Percentiles rank a stretch among this genome's conserved stretches.
Conservation (phyloP, 2,888 invertebrate genomes). For the Cyrtodaria siliqua region DNA sequence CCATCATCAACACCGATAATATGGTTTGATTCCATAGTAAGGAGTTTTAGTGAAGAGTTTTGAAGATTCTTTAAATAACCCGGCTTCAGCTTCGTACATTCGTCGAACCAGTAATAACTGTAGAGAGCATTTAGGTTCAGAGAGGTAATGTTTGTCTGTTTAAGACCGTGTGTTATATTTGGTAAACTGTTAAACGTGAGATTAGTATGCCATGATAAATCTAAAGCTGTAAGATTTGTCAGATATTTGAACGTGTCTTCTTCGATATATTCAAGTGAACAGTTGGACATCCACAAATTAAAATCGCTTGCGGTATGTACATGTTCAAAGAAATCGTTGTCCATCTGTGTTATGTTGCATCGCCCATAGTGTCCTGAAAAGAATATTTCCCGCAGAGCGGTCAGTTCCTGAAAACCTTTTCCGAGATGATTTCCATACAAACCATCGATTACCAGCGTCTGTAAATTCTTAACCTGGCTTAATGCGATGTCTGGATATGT, state of each 20-base stretch:
- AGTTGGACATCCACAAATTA: constrained; percentile 14
- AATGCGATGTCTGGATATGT: constrained; percentile 3
- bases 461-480: not conserved
- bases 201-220: constrained; percentile 14
- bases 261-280: constrained; percentile 8
- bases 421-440: not conserved
- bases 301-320: not conserved
- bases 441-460: constrained; percentile 26
- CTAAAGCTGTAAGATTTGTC: constrained; percentile 11
- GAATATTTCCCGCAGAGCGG: constrained; percentile 7
- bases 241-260: constrained; percentile 2
- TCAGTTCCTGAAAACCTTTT: not conserved
- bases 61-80: not conserved
- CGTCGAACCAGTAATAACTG: not conserved
- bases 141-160: not conserved
- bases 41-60: not conserved
- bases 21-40: not conserved
- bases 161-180: constrained; percentile 22
- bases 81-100: not conserved
- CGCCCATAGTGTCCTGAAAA: constrained; percentile 21
- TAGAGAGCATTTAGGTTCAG: constrained; percentile 17
- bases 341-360: constrained; percentile 5
- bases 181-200: constrained; percentile 2
- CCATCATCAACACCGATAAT: not conserved
- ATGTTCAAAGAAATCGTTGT: not conserved